phyloP scores from a whole-genome alignment of 2,888 invertebrate species.

The Druceiella hillmani region DNA sequence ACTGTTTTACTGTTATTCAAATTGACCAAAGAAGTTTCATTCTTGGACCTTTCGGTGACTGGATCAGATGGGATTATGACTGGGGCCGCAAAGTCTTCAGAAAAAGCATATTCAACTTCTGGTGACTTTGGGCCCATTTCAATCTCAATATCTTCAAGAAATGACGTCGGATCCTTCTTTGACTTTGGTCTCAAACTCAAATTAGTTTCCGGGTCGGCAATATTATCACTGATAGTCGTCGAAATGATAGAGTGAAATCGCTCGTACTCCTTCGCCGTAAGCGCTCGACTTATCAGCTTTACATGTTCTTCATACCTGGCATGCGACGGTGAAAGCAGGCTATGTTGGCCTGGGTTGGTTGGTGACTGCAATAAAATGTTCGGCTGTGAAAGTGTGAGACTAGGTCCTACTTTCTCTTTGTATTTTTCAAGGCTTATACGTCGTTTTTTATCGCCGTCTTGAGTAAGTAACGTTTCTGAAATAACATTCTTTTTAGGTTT shows the following conservation, averaged over 20 bases:
- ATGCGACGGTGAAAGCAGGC: too few relatives aligned
- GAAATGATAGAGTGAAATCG: constrained; percentile 39
- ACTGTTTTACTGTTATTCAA: too few relatives aligned
- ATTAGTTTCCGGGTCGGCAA: constrained; percentile 32
- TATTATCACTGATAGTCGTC: constrained; percentile 31
- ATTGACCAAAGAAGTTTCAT: constrained; percentile 21
- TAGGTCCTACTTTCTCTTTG: constrained; percentile 34
- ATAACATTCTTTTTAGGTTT: too few relatives aligned
- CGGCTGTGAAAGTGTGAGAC: constrained; percentile 20
- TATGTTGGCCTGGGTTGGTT: too few relatives aligned
- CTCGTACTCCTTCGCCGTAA: constrained; percentile 48
- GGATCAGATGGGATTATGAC: constrained; percentile 42
- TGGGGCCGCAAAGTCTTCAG: constrained; percentile 30
- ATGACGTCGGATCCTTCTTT: too few relatives aligned
- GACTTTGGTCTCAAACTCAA: constrained; percentile 22
- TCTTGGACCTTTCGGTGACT: constrained; percentile 28
- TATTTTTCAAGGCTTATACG: constrained; percentile 48
- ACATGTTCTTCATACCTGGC: constrained; percentile 10
- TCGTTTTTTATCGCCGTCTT: constrained; percentile 37
- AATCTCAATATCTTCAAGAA: constrained; percentile 25
- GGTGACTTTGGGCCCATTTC: constrained; percentile 42
- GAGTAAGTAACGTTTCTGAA: constrained; percentile 28
- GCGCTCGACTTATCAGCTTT: constrained; percentile 32
- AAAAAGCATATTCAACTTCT: constrained; percentile 32
- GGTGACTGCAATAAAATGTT: too few relatives aligned